phyloP scores from a whole-genome alignment of 2,888 invertebrate genomes.

The Branchinecta sandiegonensis region DNA sequence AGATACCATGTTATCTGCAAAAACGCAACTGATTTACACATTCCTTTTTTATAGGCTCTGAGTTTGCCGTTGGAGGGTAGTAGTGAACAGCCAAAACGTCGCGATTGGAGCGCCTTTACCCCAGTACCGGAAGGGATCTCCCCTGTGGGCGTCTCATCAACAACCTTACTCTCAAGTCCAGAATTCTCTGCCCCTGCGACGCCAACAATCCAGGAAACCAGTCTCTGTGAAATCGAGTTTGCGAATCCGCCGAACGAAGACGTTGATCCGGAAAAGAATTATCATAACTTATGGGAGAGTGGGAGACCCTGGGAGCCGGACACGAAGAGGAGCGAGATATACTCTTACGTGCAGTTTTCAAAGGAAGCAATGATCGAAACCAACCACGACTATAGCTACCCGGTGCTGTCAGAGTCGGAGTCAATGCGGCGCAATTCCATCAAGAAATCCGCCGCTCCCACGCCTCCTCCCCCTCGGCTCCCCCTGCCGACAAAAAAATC shows the following conservation, averaged over 20 bases:
- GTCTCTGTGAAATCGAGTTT: background rate
- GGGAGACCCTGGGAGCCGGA: conserved; percentile 21
- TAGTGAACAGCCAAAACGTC: conserved; percentile 27
- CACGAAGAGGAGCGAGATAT: conserved; percentile 37
- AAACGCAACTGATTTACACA: too few relatives aligned
- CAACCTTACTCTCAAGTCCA: conserved; percentile 17
- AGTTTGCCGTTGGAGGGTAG: conserved; percentile 34
- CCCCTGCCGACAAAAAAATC: conserved; percentile 48
- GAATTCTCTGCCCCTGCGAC: background rate
- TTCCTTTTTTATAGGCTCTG: conserved; percentile 28
- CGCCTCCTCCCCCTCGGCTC: conserved; percentile 38
- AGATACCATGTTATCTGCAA: too few relatives aligned
- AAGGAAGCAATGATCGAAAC: conserved; percentile 37
- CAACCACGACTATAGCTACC: conserved; percentile 77
- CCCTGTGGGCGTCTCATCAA: conserved; percentile 18
- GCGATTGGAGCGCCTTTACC: conserved; percentile 18
- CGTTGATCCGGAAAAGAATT: conserved; percentile 10
- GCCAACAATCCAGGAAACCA: conserved; percentile 19
- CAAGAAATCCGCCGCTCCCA: conserved; percentile 26
- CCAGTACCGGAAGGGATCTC: conserved; percentile 20
- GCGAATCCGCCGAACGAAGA: background rate
- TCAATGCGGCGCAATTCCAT: conserved; percentile 24
- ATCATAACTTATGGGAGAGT: background rate
- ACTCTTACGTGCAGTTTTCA: conserved; percentile 66
- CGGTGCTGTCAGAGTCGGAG: conserved; percentile 41